Conservation (phyloP, 1,140 invertebrate species). For the Drosophila elegans region DNA sequence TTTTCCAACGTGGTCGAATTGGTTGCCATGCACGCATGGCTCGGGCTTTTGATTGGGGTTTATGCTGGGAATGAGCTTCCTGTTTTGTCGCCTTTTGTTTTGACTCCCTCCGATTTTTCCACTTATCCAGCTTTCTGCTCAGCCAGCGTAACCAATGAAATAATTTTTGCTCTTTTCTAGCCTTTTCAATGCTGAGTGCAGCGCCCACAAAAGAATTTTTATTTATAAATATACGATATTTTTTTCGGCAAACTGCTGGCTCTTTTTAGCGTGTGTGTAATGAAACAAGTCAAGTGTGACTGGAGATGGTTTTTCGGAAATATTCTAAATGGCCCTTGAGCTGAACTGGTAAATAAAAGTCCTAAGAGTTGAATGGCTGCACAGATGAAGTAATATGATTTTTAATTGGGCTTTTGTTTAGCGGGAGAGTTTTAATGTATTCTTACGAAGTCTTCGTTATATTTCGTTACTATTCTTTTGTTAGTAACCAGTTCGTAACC, state of each 20-base stretch:
- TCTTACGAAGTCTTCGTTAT: not conserved
- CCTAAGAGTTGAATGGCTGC: conserved; percentile 5
- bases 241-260: not conserved
- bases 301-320: conserved; percentile 4
- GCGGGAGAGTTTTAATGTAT: not conserved
- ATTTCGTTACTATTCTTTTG: too few relatives aligned
- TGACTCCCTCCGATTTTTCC: conserved; percentile 8
- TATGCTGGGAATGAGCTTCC: conserved; percentile 19
- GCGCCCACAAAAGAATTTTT: conserved; percentile 32
- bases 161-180: conserved; percentile 43
- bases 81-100: conserved; percentile 50
- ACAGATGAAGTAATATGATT: conserved; percentile 7
- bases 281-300: conserved; percentile 66
- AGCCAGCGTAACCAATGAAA: conserved; percentile 60
- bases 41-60: conserved; percentile 39
- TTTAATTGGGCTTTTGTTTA: conserved; percentile 6
- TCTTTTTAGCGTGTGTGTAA: conserved; percentile 32
- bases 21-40: conserved; percentile 43
- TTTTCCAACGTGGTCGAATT: conserved; percentile 6
- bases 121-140: conserved; percentile 25
- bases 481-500: not conserved
- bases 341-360: conserved; percentile 1
- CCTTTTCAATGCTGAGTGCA: conserved; percentile 32
- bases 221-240: conserved; percentile 22
- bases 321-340: conserved; percentile 15